A percentile compares a stretch with the other conserved stretches of the same genome.
Conservation (phyloP, 2,113 vertebrate genomes). For the Thunnus maccoyii region DNA sequence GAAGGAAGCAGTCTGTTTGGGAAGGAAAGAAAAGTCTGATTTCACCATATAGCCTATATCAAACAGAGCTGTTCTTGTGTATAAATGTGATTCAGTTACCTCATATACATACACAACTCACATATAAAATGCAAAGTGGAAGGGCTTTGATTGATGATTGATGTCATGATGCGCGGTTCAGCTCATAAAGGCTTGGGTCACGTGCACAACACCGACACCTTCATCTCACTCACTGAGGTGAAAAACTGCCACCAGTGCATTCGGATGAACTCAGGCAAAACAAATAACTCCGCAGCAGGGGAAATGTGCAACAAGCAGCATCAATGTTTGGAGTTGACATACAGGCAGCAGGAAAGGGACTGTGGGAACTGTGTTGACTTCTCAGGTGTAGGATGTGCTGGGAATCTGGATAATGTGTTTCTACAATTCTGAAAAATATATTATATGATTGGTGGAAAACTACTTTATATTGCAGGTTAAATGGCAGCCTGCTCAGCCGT, state of each 20-base stretch:
- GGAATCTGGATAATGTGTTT: background rate
- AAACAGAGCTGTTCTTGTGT: background rate
- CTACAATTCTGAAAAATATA: background rate
- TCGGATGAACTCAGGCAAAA: slow-evolving; percentile 60
- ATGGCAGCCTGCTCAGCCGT: too few relatives aligned
- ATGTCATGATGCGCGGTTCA: background rate
- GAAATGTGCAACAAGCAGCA: slow-evolving; percentile 51
- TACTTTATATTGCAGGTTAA: too few relatives aligned
- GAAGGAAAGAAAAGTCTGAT: background rate
- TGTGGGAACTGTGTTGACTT: slow-evolving; percentile 13
- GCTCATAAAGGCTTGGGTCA: slow-evolving; percentile 22
- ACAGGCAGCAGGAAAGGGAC: slow-evolving; percentile 32
- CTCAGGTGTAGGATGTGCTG: background rate
- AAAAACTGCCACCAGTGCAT: slow-evolving; percentile 23
- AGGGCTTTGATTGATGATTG: slow-evolving; percentile 14
- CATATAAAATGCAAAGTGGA: background rate
- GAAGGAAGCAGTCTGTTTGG: background rate
- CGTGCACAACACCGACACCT: background rate
- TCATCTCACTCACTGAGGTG: slow-evolving; percentile 1
- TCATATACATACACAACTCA: background rate
- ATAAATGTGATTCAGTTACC: background rate
- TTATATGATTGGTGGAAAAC: too few relatives aligned
- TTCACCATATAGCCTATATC: background rate
- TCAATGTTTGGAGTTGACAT: slow-evolving; percentile 54
- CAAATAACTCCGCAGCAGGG: slow-evolving; percentile 57